Evolutionary conservation across 2,888 invertebrate species (phyloP).

Genomic region (Julus scanicus): DNA sequence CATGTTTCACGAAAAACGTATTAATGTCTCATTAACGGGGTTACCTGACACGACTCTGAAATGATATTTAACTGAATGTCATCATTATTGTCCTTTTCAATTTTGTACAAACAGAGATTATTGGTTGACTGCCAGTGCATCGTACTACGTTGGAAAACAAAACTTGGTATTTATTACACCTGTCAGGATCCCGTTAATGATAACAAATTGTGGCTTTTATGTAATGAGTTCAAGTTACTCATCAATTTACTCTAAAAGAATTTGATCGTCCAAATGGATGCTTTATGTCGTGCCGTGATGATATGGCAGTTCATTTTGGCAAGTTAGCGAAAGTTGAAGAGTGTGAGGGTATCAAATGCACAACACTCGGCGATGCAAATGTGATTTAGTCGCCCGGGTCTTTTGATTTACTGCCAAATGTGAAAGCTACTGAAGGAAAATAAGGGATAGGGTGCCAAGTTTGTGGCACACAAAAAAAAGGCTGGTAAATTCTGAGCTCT

Average conservation of each 20-base stretch:
- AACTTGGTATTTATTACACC: slow-evolving; percentile 18
- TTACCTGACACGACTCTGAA: neutral
- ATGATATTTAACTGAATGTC: neutral
- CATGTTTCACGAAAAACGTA: neutral
- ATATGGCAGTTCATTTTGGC: slow-evolving; percentile 21
- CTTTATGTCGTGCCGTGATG: neutral
- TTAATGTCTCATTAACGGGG: neutral
- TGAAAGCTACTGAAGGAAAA: slow-evolving; percentile 34
- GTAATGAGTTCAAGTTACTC: neutral
- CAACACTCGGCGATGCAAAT: neutral
- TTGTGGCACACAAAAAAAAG: neutral
- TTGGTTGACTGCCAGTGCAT: neutral
- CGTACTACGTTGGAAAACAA: neutral
- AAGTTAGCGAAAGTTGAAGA: slow-evolving; percentile 19
- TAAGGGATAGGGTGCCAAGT: slow-evolving; percentile 1
- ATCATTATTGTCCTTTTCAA: neutral
- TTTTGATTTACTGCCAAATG: slow-evolving; percentile 45
- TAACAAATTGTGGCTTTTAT: slow-evolving; percentile 4
- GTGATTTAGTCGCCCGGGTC: neutral
- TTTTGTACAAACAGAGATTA: neutral
- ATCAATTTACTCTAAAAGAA: neutral
- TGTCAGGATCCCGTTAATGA: neutral
- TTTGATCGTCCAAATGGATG: slow-evolving; percentile 23
- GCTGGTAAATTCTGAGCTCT: neutral
- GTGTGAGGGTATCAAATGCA: neutral